A percentile compares a stretch with the other conserved stretches of the same genome.
Evolutionary conservation across 2,113 vertebrate species (phyloP).

Genomic region (Crotalus tigris): DNA sequence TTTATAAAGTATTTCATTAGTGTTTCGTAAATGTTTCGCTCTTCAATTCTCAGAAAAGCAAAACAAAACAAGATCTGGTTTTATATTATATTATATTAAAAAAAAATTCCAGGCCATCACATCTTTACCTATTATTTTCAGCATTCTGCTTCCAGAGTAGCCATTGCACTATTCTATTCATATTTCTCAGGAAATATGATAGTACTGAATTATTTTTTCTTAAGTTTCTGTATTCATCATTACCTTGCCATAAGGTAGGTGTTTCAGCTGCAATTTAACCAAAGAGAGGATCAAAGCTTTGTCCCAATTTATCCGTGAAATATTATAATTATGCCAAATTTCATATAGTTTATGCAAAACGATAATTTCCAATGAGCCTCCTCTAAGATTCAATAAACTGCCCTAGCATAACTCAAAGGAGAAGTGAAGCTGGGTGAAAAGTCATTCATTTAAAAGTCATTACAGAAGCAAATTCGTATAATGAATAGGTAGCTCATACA

Average conservation of each 20-base stretch:
- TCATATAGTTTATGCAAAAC: not conserved
- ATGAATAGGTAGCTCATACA: not conserved
- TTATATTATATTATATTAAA: not conserved
- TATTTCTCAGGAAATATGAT: not conserved
- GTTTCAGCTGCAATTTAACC: not conserved
- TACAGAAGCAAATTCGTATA: conserved; percentile 15
- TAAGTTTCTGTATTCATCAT: not conserved
- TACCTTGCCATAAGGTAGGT: not conserved
- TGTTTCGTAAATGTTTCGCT: not conserved
- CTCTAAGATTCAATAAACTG: not conserved
- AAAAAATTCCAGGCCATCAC: not conserved
- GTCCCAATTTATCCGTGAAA: not conserved
- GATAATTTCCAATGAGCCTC: not conserved
- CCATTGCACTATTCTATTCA: not conserved
- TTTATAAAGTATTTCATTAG: not conserved
- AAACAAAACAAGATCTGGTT: not conserved
- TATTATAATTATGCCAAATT: not conserved
- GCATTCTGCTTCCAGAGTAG: not conserved
- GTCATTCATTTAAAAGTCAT: not conserved
- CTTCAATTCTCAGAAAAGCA: not conserved
- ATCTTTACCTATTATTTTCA: not conserved
- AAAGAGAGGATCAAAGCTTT: not conserved
- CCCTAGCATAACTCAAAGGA: not conserved
- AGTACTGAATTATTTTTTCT: not conserved
- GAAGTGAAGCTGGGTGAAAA: not conserved